These are phyloP conservation scores for Meghimatium bilineatum DNA, from an alignment of 2,888 invertebrate genomes.

Conservation along the genomic window DNA sequence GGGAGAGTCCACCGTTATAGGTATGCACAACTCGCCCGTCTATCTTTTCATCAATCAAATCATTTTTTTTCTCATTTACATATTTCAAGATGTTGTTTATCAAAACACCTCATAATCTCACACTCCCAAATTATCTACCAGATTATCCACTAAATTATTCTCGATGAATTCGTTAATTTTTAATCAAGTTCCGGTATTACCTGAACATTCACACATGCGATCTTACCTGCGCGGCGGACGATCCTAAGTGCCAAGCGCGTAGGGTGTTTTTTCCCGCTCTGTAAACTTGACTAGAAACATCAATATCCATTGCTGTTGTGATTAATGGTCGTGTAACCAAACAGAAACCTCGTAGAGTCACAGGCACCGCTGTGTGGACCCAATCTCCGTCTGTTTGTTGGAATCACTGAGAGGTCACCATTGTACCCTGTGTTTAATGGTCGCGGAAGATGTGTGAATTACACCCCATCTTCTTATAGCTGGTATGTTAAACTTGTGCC, in stretches of 20 bases:
- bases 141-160: not conserved
- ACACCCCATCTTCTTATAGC: conserved; percentile 20
- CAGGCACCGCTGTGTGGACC: conserved; percentile 35
- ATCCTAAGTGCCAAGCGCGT: conserved; percentile 71
- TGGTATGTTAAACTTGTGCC: not conserved
- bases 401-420: conserved; percentile 40
- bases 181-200: not conserved
- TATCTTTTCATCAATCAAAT: not conserved
- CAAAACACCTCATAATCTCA: not conserved
- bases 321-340: conserved; percentile 66
- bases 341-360: conserved; percentile 48
- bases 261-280: conserved; percentile 74
- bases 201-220: conserved; percentile 27
- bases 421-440: conserved; percentile 45
- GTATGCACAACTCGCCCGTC: not conserved
- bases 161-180: not conserved
- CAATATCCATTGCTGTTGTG: conserved; percentile 71
- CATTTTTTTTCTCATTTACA: too few relatives aligned
- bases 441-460: conserved; percentile 37
- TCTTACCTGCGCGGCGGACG: conserved; percentile 52
- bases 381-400: conserved; percentile 24
- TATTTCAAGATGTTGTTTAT: not conserved
- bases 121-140: too few relatives aligned
- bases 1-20: conserved; percentile 61
- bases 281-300: conserved; percentile 73